These are phyloP conservation scores for Mesorhabditis sp. DNA, from an alignment of 2,888 invertebrate genomes.

Conservation along the genomic window DNA sequence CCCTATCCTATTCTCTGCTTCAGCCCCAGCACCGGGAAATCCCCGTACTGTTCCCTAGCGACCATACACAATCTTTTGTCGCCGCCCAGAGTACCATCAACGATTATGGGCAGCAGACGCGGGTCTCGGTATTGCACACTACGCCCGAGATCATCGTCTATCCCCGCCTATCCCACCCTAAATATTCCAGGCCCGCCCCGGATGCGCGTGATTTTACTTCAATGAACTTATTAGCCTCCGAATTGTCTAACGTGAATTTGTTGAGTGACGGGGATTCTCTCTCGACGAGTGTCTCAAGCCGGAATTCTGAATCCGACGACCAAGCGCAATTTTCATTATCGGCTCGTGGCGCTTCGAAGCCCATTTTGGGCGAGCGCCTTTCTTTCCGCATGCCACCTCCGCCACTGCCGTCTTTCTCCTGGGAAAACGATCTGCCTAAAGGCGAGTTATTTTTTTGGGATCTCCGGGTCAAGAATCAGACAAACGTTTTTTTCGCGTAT, in stretches of 20 bases:
- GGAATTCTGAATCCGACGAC: neutral
- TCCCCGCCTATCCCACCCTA: neutral
- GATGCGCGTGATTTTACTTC: neutral
- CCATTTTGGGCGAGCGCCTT: no score
- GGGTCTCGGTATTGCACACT: neutral
- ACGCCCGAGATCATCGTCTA: neutral
- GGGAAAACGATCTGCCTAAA: no score
- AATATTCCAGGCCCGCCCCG: neutral
- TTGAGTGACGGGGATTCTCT: conserved; percentile 4
- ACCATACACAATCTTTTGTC: neutral
- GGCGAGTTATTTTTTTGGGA: no score
- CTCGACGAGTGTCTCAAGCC: neutral
- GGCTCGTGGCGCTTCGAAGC: no score
- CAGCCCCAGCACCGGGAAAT: neutral
- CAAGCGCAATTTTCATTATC: neutral
- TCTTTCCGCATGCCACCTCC: no score
- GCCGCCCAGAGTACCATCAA: neutral
- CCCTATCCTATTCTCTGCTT: conserved; percentile 8
- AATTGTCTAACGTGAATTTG: neutral
- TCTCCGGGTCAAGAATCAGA: no score
- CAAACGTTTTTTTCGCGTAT: no score
- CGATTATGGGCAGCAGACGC: no score
- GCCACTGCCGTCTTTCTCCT: no score
- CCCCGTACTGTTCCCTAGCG: neutral
- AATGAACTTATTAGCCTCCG: neutral